Base-by-base conservation (phyloP, 64 coral and sea anemone genomes). In the Dendronephthya gigantea region DNA sequence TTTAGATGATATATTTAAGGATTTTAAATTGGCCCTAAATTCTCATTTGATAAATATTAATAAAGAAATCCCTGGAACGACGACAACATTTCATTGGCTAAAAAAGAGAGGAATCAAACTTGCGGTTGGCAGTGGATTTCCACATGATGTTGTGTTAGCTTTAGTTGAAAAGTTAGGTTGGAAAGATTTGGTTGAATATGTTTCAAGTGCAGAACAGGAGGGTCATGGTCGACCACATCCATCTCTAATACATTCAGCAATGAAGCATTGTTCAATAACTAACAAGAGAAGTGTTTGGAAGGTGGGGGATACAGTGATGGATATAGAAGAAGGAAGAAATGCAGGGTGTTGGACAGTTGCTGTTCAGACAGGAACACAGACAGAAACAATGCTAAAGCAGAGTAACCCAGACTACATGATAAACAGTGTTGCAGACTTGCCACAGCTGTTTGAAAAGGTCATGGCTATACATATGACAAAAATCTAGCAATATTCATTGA, bases 341-440 rank as follows among this genome's bases (percentile, higher is more conserved):
- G 95, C 92, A 34, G 92, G 92, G 23, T 98, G 95, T 81, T 93
- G 89, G 92, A 98, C 95, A 41, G 92, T 93, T 39, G 84, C 95
- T 12, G 95, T 98, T 40, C 84, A 93, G 27, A 98, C 95, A 29
- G 92, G 95, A 34, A 98, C 95, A 48, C 95, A 98, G 39, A 91
- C 25, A 33, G 49, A 85, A 68, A 41, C 87, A 51, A 76, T 9
- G 34, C 48, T 93, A 8, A 83, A 51, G 39, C 84, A 84, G 33
- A 88, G 75, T 29, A 84, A 90, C 4, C 95, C 95, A 25, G 95
- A 98, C 82, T 98, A 93, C 86, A 82, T 98, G 35, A 87, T 98
- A 59, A 65, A 50, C 39, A 93, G 95, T 89, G 87, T 93, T 12
- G 75, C 72, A 0, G 45, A 98, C 68, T 32, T 98, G 30, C 87